These are phyloP conservation scores for Anarsia innoxiella DNA, from an alignment of 2,888 invertebrate species.

Conservation along the genomic window DNA sequence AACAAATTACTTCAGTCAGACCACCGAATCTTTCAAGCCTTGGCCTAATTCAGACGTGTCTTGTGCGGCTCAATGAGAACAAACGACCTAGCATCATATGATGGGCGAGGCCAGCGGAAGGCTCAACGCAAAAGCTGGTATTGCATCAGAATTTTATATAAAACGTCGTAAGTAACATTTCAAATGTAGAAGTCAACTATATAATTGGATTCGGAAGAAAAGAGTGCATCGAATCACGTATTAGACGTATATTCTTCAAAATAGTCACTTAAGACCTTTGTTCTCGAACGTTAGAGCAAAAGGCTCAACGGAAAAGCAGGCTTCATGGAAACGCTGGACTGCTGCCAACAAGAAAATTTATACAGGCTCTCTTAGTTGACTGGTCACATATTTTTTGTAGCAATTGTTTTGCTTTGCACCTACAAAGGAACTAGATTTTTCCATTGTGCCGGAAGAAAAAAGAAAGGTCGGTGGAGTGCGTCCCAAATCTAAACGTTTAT, in stretches of 20 bases:
- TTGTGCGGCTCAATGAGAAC: constrained; percentile 6
- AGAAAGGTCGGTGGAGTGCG: too few species aligned
- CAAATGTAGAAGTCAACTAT: too few species aligned
- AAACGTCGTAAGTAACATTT: too few species aligned
- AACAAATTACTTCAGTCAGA: too few species aligned
- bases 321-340: constrained; percentile 5
- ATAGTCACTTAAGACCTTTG: too few species aligned
- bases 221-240: too few species aligned
- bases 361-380: constrained; percentile 5
- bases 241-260: too few species aligned
- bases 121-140: too few species aligned
- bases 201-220: too few species aligned
- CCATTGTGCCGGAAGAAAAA: not conserved
- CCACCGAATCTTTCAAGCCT: constrained; percentile 7
- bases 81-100: constrained; percentile 9
- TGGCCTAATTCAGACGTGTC: constrained; percentile 3
- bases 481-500: too few species aligned
- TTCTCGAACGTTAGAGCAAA: too few species aligned
- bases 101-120: constrained; percentile 2
- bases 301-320: constrained; percentile 6
- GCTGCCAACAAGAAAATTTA: constrained; percentile 10
- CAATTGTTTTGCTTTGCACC: not conserved
- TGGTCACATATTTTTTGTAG: constrained; percentile 7
- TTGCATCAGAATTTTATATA: too few species aligned
- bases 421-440: not conserved